A percentile compares a stretch with the other conserved stretches of the same genome.
Evolutionary conservation across 2,797 vertebrate genomes (phyloP).

Genomic region (Anisognathus igniventris): DNA sequence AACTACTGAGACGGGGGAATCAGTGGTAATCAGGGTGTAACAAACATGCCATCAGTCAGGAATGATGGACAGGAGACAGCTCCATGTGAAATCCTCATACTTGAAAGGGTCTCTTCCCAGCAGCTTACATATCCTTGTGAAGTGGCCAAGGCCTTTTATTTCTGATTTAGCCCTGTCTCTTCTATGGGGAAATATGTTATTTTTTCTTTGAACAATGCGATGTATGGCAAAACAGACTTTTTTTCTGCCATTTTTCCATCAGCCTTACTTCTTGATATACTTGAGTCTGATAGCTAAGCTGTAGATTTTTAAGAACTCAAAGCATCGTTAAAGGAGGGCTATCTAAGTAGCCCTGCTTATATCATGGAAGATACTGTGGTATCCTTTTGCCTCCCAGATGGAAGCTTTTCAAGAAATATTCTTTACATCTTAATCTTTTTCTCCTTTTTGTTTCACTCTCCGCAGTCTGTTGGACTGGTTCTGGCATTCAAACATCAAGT

Average conservation of each 20-base stretch:
- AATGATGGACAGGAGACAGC: neutral
- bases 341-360: neutral
- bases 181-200: fast-evolving
- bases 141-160: neutral
- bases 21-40: neutral
- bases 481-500: neutral
- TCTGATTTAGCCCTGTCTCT: neutral
- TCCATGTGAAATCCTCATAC: neutral
- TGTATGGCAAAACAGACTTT: neutral
- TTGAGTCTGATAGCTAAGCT: neutral
- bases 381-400: neutral
- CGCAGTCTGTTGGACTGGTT: neutral
- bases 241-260: neutral
- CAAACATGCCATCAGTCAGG: neutral
- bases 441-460: neutral
- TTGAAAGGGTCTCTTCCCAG: neutral
- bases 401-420: neutral
- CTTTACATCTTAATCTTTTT: neutral
- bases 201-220: neutral
- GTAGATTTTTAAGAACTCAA: neutral
- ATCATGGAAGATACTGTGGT: neutral
- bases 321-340: fast-evolving
- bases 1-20: neutral
- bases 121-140: neutral
- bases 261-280: neutral